A percentile compares a stretch with the other conserved stretches of the same genome.
Conservation (phyloP, 2,888 invertebrate species). For the Rotaria socialis region DNA sequence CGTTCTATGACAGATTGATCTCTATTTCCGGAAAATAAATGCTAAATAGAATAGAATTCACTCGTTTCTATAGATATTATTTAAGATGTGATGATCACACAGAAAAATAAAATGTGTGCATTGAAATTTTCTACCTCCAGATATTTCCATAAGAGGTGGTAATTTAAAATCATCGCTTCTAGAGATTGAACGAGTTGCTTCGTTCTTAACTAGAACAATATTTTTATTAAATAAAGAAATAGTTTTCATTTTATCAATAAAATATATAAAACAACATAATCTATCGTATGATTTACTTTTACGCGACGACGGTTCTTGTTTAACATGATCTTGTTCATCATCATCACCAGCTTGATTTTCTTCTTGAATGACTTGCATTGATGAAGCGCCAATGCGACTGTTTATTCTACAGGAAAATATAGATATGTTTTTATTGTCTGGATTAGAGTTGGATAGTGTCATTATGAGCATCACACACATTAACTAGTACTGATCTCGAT, state of each 20-base stretch:
- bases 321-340: background rate
- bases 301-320: background rate
- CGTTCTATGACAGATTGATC: background rate
- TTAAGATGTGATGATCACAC: background rate
- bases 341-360: background rate
- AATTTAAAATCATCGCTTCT: background rate
- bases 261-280: too few species aligned
- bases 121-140: background rate
- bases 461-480: too few species aligned
- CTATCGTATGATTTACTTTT: too few species aligned
- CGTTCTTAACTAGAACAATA: background rate
- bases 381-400: conserved; percentile 29
- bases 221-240: background rate
- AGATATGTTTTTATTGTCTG: too few species aligned
- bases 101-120: background rate
- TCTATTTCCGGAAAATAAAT: background rate
- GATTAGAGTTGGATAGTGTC: too few species aligned
- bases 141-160: background rate
- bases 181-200: background rate
- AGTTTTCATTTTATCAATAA: too few species aligned
- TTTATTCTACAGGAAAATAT: conserved; percentile 33
- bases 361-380: conserved; percentile 11
- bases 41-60: background rate
- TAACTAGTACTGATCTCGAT: too few species aligned
- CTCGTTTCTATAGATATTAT: background rate